Evolutionary conservation across 2,797 vertebrate species (phyloP).

Genomic region (Perodicticus potto): DNA sequence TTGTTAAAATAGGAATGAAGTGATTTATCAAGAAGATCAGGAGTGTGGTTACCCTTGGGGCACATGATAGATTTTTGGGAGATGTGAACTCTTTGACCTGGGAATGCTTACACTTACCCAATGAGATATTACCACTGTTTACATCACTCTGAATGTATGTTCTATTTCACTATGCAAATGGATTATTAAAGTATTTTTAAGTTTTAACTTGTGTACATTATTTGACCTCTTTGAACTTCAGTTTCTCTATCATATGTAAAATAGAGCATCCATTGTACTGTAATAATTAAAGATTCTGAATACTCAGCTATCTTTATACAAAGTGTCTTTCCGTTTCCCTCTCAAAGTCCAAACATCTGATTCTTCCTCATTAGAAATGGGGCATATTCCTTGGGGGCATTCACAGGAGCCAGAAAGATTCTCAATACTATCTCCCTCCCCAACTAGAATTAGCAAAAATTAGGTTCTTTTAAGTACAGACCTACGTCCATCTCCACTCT

Average conservation of each 20-base stretch:
- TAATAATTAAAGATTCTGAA: not conserved
- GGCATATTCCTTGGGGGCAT: not conserved
- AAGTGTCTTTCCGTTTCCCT: not conserved
- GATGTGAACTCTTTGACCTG: not conserved
- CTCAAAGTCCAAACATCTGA: not conserved
- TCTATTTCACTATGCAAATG: not conserved
- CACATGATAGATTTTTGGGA: not conserved
- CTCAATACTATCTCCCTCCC: not conserved
- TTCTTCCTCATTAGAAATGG: not conserved
- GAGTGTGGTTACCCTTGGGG: not conserved
- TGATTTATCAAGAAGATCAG: not conserved
- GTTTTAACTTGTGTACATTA: not conserved
- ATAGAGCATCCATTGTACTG: not conserved
- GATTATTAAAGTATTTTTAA: not conserved
- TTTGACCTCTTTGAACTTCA: not conserved
- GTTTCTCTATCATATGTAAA: not conserved
- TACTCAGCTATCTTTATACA: too few species aligned
- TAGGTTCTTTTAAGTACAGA: not conserved
- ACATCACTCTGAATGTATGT: not conserved
- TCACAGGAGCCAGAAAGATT: not conserved
- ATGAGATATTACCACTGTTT: not conserved
- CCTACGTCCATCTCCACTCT: too few species aligned
- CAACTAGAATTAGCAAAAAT: not conserved
- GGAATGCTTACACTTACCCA: not conserved
- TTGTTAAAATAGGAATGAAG: not conserved